phyloP scores from a whole-genome alignment of 2,113 vertebrate species.

The Nothobranchius kuhntae region DNA sequence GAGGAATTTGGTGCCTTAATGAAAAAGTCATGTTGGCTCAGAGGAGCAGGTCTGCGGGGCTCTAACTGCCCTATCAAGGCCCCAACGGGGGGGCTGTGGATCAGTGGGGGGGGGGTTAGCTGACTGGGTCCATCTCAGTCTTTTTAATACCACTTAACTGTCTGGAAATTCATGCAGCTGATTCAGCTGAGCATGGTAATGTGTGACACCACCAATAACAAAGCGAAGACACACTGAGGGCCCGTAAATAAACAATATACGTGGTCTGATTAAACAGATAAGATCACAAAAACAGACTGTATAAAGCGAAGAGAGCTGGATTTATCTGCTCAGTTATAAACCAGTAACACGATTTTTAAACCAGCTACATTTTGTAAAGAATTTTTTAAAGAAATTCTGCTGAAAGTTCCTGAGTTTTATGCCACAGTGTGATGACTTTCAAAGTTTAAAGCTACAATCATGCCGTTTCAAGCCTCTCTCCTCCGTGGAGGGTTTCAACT shows the following conservation, averaged over 20 bases:
- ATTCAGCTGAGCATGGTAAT: conserved; percentile 43
- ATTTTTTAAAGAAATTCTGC: neutral
- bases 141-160: conserved; percentile 67
- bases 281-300: conserved; percentile 2
- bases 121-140: conserved; percentile 48
- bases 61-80: conserved; percentile 60
- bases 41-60: conserved; percentile 65
- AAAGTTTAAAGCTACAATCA: conserved; percentile 35
- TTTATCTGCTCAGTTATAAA: neutral
- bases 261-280: conserved; percentile 31
- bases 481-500: conserved; percentile 59
- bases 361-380: neutral
- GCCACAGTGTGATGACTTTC: conserved; percentile 28
- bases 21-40: conserved; percentile 85
- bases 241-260: conserved; percentile 8
- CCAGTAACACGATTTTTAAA: neutral
- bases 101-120: conserved; percentile 20
- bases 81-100: conserved; percentile 60
- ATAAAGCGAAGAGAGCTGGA: neutral
- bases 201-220: conserved; percentile 30
- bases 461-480: conserved; percentile 46
- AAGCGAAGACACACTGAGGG: conserved; percentile 18
- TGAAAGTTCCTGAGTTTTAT: conserved; percentile 7
- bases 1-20: conserved; percentile 87
- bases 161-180: conserved; percentile 60